Percentiles rank a stretch among this genome's conserved stretches.
Evolutionary conservation across 2,797 vertebrate genomes (phyloP).

Genomic region (Crocidura indochinensis): DNA sequence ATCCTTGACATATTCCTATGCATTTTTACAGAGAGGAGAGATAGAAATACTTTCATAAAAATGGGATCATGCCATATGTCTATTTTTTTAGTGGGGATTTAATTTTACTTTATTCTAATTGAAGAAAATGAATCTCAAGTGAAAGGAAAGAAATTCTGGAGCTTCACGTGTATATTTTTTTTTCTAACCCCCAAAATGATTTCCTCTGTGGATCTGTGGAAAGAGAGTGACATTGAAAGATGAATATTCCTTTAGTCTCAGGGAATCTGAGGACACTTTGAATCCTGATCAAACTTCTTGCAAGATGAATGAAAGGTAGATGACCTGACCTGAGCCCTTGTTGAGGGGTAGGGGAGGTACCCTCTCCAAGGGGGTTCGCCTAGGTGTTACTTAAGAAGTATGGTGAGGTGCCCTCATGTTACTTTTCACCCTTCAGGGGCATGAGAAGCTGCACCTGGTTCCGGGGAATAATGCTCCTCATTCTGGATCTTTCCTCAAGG

Average conservation of each 20-base stretch:
- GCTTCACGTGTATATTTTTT: slow-evolving; percentile 32
- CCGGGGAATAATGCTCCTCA: too few relatives aligned
- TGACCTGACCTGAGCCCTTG: neutral
- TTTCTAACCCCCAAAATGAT: slow-evolving; percentile 40
- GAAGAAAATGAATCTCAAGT: slow-evolving; percentile 78
- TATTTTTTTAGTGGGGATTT: slow-evolving; percentile 75
- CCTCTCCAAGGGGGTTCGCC: too few relatives aligned
- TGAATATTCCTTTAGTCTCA: slow-evolving; percentile 6
- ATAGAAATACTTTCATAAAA: slow-evolving; percentile 80
- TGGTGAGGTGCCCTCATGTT: too few relatives aligned
- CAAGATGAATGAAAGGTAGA: neutral
- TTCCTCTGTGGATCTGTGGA: too few relatives aligned
- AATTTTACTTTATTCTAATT: slow-evolving; percentile 84
- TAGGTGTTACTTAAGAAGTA: too few relatives aligned
- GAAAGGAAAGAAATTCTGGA: slow-evolving; percentile 70
- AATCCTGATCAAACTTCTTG: neutral
- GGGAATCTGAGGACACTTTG: neutral
- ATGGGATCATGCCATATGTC: slow-evolving; percentile 82
- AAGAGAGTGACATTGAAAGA: slow-evolving; percentile 37
- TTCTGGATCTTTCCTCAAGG: neutral
- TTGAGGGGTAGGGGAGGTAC: neutral
- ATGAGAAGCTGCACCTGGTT: neutral
- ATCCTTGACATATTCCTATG: slow-evolving; percentile 70
- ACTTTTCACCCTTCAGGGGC: neutral
- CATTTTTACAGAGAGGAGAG: slow-evolving; percentile 75